These are phyloP conservation scores for Geococcyx californianus DNA, from an alignment of 2,113 vertebrate genomes.

Conservation along the genomic window DNA sequence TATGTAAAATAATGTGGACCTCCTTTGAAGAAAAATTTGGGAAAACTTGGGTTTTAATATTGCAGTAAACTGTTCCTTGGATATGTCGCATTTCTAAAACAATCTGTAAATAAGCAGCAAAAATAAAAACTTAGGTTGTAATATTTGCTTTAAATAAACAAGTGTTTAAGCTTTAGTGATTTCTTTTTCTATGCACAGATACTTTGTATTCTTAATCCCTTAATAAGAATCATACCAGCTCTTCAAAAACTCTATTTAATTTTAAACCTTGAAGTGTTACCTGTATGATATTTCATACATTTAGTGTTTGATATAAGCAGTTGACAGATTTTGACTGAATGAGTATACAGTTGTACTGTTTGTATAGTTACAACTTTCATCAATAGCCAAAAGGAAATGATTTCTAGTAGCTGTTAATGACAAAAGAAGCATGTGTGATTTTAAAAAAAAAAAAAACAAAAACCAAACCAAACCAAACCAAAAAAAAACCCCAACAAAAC, in stretches of 20 bases:
- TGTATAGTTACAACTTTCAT: not conserved
- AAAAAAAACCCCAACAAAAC: too few relatives aligned
- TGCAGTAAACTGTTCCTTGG: not conserved
- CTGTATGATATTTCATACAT: not conserved
- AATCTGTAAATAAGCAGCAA: not conserved
- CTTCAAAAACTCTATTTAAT: not conserved
- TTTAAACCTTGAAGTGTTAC: not conserved
- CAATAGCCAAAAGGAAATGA: not conserved
- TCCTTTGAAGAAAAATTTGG: not conserved
- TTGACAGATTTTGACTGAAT: not conserved
- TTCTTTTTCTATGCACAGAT: not conserved
- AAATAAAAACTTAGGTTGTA: not conserved
- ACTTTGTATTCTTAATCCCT: not conserved
- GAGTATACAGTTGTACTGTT: not conserved
- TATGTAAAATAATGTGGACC: conserved; percentile 69
- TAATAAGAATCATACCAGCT: not conserved
- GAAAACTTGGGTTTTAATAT: not conserved
- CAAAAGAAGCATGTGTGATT: not conserved
- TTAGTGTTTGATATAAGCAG: not conserved
- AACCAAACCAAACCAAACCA: too few relatives aligned
- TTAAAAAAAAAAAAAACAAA: too few relatives aligned
- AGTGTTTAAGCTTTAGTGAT: not conserved
- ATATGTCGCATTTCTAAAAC: not conserved
- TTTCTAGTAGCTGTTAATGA: not conserved
- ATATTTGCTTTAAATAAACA: not conserved